Percentiles rank a stretch among this genome's conserved stretches.
These are phyloP conservation scores for Corvus cornix DNA, from an alignment of 2,113 vertebrate species.

Conservation along the genomic window DNA sequence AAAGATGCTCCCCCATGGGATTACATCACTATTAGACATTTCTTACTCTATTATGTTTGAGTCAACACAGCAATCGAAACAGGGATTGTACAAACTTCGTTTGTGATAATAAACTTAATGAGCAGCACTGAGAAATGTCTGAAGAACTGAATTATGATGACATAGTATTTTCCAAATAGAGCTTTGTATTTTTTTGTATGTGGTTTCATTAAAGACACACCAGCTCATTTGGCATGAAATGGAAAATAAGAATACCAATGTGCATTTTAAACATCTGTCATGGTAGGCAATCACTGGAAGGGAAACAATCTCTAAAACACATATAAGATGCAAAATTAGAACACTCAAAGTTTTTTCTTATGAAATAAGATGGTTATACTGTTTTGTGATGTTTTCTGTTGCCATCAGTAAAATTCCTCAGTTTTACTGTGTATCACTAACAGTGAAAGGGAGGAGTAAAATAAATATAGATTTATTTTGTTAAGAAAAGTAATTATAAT, in stretches of 20 bases:
- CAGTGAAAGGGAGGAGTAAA: background rate
- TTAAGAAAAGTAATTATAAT: background rate
- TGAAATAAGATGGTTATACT: background rate
- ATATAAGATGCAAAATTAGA: background rate
- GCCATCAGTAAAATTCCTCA: background rate
- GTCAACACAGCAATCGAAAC: background rate
- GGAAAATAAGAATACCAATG: background rate
- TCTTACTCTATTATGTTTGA: conserved; percentile 1
- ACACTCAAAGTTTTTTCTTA: background rate
- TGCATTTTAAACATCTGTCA: conserved; percentile 38
- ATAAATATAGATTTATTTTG: background rate
- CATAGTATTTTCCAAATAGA: background rate
- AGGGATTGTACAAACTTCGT: background rate
- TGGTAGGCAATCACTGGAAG: background rate
- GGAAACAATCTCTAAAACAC: background rate
- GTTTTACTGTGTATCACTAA: background rate
- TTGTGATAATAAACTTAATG: conserved; percentile 47
- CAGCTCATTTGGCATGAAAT: background rate
- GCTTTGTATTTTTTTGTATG: background rate
- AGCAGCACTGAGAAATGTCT: conserved; percentile 14
- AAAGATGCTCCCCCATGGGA: background rate
- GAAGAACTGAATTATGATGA: conserved; percentile 27
- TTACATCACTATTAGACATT: conserved; percentile 18
- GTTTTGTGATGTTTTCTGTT: background rate
- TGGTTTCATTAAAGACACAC: conserved; percentile 8